Percentiles rank a stretch among this genome's conserved stretches.
Conservation (phyloP, 2,888 invertebrate genomes). For the Endomychus coccineus region DNA sequence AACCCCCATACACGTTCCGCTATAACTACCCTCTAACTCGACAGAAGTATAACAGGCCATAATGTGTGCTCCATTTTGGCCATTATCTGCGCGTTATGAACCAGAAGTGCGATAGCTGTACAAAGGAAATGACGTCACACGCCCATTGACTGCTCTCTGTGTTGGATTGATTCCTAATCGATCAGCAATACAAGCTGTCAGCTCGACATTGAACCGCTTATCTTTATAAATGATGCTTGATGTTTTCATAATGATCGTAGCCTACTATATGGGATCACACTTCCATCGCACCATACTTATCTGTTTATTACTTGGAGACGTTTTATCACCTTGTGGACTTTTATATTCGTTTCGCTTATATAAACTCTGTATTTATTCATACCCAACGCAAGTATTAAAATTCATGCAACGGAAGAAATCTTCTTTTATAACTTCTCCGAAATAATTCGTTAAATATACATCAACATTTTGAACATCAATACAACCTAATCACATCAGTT, state of each 20-base stretch:
- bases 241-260: constrained; percentile 39
- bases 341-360: too few species aligned
- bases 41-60: constrained; percentile 16
- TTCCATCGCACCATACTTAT: too few species aligned
- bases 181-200: constrained; percentile 41
- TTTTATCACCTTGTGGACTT: too few species aligned
- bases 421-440: too few species aligned
- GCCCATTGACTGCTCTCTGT: constrained; percentile 43
- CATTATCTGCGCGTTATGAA: constrained; percentile 46
- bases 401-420: too few species aligned
- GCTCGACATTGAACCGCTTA: constrained; percentile 39
- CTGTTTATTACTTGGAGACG: too few species aligned
- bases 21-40: constrained; percentile 11
- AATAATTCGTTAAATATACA: too few species aligned
- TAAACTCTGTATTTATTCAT: too few species aligned
- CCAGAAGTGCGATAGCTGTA: constrained; percentile 45
- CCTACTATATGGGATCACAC: constrained; percentile 12
- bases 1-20: constrained; percentile 10
- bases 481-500: too few species aligned
- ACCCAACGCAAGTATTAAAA: too few species aligned
- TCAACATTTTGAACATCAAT: too few species aligned
- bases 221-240: constrained; percentile 46
- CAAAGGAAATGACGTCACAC: constrained; percentile 47
- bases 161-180: constrained; percentile 45
- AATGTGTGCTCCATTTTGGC: constrained; percentile 34